A percentile compares a stretch with the other conserved stretches of the same genome.
These are phyloP conservation scores for Sus cebifrons DNA, from an alignment of 2,797 vertebrate genomes.

Conservation along the genomic window DNA sequence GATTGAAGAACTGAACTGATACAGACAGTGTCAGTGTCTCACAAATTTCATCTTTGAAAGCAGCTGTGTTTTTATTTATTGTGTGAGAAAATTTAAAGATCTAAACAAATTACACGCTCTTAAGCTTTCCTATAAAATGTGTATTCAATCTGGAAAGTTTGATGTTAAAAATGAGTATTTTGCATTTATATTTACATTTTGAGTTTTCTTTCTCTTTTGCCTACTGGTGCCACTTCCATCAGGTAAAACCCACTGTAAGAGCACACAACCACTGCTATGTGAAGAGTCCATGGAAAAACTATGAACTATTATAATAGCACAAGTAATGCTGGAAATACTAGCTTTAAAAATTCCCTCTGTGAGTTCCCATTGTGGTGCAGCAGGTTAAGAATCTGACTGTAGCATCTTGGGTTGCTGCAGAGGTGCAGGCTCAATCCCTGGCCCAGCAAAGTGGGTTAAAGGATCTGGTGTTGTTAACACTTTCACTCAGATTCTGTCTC, in stretches of 20 bases:
- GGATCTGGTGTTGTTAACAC: too few species aligned
- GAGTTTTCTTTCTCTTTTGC: slow-evolving; percentile 19
- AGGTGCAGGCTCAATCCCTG: too few species aligned
- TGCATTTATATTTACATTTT: background rate
- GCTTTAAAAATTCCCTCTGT: background rate
- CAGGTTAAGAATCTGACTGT: too few species aligned
- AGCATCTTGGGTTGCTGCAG: too few species aligned
- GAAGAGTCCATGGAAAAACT: slow-evolving; percentile 1
- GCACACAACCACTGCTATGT: background rate
- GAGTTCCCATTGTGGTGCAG: too few species aligned
- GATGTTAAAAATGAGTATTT: slow-evolving; percentile 29
- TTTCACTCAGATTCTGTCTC: too few species aligned
- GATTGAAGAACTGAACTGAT: background rate
- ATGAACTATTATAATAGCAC: background rate
- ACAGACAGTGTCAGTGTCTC: background rate
- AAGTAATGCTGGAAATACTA: background rate
- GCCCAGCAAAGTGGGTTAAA: too few species aligned
- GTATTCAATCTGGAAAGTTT: background rate
- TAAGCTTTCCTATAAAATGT: background rate
- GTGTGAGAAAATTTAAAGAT: background rate
- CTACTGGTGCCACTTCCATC: background rate
- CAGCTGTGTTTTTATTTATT: background rate
- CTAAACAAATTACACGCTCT: background rate
- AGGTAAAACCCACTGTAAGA: background rate
- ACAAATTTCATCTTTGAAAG: background rate